Evolutionary conservation across 2,888 invertebrate species (phyloP).

Genomic region (Tetramorium bicarinatum): DNA sequence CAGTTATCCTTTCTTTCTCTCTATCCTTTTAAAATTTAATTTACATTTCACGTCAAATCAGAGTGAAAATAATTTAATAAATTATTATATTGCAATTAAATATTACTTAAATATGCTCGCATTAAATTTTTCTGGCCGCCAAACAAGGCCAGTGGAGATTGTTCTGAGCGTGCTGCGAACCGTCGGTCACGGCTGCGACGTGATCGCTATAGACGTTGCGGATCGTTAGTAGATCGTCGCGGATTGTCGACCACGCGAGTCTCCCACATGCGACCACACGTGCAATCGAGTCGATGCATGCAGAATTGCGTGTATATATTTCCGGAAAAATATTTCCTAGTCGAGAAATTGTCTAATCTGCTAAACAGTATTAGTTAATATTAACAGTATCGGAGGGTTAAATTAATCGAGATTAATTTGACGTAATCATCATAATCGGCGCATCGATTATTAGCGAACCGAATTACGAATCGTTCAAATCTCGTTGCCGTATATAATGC

Average conservation of each 20-base stretch:
- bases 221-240: constrained; percentile 34
- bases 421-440: not conserved
- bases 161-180: not conserved
- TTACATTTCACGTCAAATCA: not conserved
- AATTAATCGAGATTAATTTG: not conserved
- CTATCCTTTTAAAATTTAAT: not conserved
- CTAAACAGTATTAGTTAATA: not conserved
- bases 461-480: constrained; percentile 25
- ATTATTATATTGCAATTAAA: not conserved
- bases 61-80: not conserved
- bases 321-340: not conserved
- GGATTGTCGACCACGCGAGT: constrained; percentile 59
- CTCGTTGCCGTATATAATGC: not conserved
- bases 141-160: constrained; percentile 29
- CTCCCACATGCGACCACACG: constrained; percentile 42
- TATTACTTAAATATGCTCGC: not conserved
- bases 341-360: not conserved
- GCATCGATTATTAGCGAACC: not conserved
- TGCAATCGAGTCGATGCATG: not conserved
- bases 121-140: constrained; percentile 38
- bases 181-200: constrained; percentile 27
- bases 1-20: no score
- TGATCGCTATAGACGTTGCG: constrained; percentile 23
- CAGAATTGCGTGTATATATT: constrained; percentile 10
- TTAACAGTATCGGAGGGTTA: not conserved